Percentiles rank a stretch among this genome's conserved stretches.
Conservation (phyloP, 2,113 vertebrate genomes). For the Neofelis nebulosa region DNA sequence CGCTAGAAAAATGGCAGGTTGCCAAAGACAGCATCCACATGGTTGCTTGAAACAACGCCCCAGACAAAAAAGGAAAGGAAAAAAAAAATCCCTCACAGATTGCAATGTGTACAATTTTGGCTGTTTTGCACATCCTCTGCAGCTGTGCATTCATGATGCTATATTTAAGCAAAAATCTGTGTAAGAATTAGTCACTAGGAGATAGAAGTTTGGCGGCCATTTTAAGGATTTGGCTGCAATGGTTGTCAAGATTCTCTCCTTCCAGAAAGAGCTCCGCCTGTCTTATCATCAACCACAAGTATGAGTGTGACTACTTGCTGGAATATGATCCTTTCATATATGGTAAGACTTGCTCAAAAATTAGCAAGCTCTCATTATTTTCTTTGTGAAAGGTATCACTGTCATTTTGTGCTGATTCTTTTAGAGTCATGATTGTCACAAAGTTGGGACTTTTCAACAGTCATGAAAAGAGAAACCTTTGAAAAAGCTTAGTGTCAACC, state of each 20-base stretch:
- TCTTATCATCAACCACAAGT: neutral
- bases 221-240: slow-evolving; percentile 32
- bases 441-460: neutral
- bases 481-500: neutral
- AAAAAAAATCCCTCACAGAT: slow-evolving; percentile 44
- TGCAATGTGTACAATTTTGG: slow-evolving; percentile 62
- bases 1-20: slow-evolving; percentile 26
- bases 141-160: slow-evolving; percentile 76
- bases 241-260: slow-evolving; percentile 22
- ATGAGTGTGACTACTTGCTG: neutral
- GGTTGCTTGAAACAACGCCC: slow-evolving; percentile 61
- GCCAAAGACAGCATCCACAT: slow-evolving; percentile 63
- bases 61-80: slow-evolving; percentile 63
- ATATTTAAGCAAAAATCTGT: slow-evolving; percentile 76
- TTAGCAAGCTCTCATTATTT: neutral
- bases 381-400: neutral
- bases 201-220: slow-evolving; percentile 42
- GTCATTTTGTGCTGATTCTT: neutral
- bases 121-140: slow-evolving; percentile 70
- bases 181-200: slow-evolving; percentile 46
- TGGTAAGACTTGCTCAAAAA: neutral
- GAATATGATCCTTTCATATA: neutral
- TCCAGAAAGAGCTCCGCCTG: neutral
- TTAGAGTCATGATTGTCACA: neutral
- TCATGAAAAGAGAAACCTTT: neutral